phyloP scores from a whole-genome alignment of 2,113 vertebrate genomes.

The Apistogramma diplotaenia region DNA sequence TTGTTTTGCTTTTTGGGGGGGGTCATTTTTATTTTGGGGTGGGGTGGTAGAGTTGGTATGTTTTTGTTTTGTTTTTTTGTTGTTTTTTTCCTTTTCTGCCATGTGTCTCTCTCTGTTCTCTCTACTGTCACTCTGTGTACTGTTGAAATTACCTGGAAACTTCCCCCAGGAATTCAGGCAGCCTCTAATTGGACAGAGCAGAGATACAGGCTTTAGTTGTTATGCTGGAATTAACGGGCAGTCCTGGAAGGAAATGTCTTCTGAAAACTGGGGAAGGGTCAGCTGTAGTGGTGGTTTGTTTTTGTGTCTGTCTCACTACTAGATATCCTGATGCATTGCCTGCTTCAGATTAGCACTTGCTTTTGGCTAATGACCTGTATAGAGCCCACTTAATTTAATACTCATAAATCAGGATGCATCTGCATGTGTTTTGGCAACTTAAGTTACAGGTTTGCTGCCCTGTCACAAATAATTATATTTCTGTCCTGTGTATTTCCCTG shows the following conservation, averaged over 20 bases:
- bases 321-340: neutral
- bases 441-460: slow-evolving; percentile 1
- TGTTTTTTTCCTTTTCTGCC: neutral
- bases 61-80: neutral
- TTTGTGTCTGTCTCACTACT: neutral
- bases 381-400: slow-evolving; percentile 1
- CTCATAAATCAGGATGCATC: neutral
- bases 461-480: slow-evolving; percentile 12
- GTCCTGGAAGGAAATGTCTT: slow-evolving; percentile 16
- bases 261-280: neutral
- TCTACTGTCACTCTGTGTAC: neutral
- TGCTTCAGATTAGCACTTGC: slow-evolving; percentile 1
- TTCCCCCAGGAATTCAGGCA: slow-evolving; percentile 13
- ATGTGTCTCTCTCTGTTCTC: neutral
- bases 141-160: slow-evolving; percentile 25
- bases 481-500: neutral
- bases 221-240: slow-evolving; percentile 56
- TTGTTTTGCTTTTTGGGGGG: neutral
- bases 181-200: slow-evolving; percentile 67
- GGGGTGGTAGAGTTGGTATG: no score
- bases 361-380: slow-evolving; percentile 23
- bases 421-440: neutral
- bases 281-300: neutral
- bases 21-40: no score
- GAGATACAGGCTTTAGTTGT: slow-evolving; percentile 61